Evolutionary conservation across 2,888 invertebrate genomes (phyloP).

Genomic region (Eupithecia abbreviata): DNA sequence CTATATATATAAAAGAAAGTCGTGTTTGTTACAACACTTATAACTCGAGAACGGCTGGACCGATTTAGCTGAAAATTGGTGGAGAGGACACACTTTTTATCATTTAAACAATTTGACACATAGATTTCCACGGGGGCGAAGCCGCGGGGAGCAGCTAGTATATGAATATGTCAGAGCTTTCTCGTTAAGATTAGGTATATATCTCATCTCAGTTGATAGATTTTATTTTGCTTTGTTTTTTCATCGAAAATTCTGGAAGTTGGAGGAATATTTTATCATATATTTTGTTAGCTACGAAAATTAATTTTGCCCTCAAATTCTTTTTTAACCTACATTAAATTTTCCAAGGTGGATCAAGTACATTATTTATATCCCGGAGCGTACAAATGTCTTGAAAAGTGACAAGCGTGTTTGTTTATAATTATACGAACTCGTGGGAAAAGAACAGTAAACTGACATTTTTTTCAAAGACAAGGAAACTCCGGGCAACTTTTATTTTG

Average conservation of each 20-base stretch:
- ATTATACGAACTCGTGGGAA: conserved; percentile 12
- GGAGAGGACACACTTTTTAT: no score
- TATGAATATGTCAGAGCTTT: neutral
- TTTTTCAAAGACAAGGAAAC: conserved; percentile 32
- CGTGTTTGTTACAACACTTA: no score
- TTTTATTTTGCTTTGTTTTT: neutral
- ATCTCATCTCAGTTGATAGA: neutral
- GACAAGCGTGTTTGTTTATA: conserved; percentile 2
- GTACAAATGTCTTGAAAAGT: conserved; percentile 4
- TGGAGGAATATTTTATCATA: neutral
- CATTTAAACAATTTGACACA: no score
- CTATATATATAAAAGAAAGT: no score
- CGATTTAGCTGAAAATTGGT: no score
- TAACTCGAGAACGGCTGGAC: no score
- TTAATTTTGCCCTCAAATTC: neutral
- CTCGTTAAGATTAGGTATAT: neutral
- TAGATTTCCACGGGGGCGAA: no score
- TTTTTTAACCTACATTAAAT: neutral
- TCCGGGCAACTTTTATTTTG: conserved; percentile 35
- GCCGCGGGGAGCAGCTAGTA: no score
- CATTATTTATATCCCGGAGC: neutral
- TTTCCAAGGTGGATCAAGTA: neutral
- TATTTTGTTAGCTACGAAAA: neutral
- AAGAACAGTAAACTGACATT: conserved; percentile 14
- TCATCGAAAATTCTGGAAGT: neutral